Evolutionary conservation across 1,140 invertebrate genomes (phyloP), one percentile per base, ranked within the genome.

Genomic region (Dysdera silvatica): DNA sequence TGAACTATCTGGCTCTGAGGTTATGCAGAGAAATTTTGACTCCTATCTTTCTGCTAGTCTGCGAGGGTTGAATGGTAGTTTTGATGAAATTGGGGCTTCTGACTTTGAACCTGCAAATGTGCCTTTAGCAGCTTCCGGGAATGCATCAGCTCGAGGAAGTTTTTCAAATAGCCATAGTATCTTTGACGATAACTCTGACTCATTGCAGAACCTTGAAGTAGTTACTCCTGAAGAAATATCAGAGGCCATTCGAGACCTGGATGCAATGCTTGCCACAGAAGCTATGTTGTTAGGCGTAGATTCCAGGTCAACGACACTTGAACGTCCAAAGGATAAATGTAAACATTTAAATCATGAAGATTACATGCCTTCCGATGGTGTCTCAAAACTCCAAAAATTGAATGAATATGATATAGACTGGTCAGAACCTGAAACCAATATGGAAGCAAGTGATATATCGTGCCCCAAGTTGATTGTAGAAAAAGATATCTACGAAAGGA

Each of bases 181-280:
- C 59, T 66, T 23, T 63, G 66, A 26, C 18, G 62, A 64, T 68
- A 37, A 66, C 66, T 45, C 28, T 20, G 24, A 12, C 26, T 20
- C 24, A n/a, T 18, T 51, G 14, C 80, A 80, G 60, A 80, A 80
- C 58, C 73, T 73, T n/a, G n/a, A n/a, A n/a, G n/a, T n/a, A n/a
- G 40, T 71, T 72, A 52, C 82, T 67, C 81, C 81, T 33, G 78
- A 77, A 70, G 80, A 82, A 60, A 80, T 84, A 41, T 82, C 80
- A 35, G 81, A 83, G 68, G 82, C 83, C n/a, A 83, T 84, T 31
- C 80, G 80, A 72, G 81, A 82, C 74, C 75, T 84, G 47, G 83
- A 84, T 74, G 82, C 82, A 69, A 82, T 82, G 67, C 71, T 84
- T 20, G 82, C 82, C 47, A 78, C 80, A 7, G 82, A 83, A 66